phyloP scores from a whole-genome alignment of 2,797 vertebrate species.

The Caiman crocodilus region DNA sequence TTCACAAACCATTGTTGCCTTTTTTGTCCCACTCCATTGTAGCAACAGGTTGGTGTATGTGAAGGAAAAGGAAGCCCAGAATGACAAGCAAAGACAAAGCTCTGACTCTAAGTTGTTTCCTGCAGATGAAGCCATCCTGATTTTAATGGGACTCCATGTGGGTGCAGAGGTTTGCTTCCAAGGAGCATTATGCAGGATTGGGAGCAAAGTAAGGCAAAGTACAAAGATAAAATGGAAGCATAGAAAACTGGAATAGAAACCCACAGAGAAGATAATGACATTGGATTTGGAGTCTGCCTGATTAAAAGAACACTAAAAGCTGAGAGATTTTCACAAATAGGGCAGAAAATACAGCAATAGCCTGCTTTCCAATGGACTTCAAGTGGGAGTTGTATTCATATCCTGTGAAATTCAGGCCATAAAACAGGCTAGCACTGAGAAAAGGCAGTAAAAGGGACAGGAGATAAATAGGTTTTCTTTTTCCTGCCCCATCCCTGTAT shows the following conservation, averaged over 20 bases:
- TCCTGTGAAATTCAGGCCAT: neutral
- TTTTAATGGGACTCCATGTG: neutral
- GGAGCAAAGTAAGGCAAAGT: neutral
- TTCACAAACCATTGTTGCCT: constrained; percentile 40
- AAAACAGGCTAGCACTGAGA: neutral
- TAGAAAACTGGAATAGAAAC: neutral
- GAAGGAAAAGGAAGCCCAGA: neutral
- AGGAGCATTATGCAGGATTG: neutral
- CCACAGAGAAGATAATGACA: neutral
- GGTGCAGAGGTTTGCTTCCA: neutral
- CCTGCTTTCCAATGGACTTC: neutral
- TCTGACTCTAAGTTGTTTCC: neutral
- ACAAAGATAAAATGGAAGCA: neutral
- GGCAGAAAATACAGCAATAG: neutral
- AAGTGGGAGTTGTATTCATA: neutral
- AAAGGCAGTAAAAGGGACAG: neutral
- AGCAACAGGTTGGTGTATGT: constrained; percentile 32
- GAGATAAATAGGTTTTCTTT: neutral
- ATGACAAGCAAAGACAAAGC: neutral
- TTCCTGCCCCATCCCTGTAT: neutral
- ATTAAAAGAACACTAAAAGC: neutral
- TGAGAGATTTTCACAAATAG: neutral
- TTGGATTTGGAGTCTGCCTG: neutral
- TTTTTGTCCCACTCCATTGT: constrained; percentile 63
- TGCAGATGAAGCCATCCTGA: neutral